Evolutionary conservation across 1,140 invertebrate species (phyloP).

Genomic region (Lithobius niger): DNA sequence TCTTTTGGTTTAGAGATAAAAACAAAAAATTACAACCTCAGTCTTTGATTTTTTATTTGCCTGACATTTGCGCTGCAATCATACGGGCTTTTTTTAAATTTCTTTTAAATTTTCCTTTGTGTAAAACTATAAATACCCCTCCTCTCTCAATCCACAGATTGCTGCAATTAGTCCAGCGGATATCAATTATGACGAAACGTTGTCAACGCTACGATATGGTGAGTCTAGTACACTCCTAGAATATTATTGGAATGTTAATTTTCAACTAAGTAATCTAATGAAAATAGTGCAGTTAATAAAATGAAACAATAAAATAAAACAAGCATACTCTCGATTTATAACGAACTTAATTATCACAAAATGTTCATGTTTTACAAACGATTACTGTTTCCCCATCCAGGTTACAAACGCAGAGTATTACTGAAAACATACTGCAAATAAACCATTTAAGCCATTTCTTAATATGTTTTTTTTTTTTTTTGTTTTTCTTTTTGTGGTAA

Average conservation of each 20-base stretch:
- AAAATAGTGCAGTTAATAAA: no score
- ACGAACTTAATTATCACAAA: no score
- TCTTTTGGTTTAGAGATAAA: not conserved
- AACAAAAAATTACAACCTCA: not conserved
- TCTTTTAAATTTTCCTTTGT: no score
- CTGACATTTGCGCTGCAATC: not conserved
- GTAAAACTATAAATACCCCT: no score
- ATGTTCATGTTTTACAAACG: no score
- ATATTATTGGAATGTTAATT: no score
- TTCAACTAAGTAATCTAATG: no score
- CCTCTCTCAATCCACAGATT: conserved; percentile 31
- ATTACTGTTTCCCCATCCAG: no score
- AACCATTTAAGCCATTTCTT: no score
- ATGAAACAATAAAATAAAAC: not conserved
- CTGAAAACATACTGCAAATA: no score
- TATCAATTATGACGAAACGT: conserved; percentile 49
- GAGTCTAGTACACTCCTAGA: no score
- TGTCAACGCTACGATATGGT: conserved; percentile 46
- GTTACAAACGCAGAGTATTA: no score
- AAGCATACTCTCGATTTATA: not conserved
- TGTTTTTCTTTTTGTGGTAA: conserved; percentile 9
- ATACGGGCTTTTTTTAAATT: not conserved
- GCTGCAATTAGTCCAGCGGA: conserved; percentile 49
- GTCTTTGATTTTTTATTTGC: not conserved
- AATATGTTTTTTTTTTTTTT: not conserved